phyloP scores from a whole-genome alignment of 92 coral and sea anemone species.

The Bergia puertoricense region DNA sequence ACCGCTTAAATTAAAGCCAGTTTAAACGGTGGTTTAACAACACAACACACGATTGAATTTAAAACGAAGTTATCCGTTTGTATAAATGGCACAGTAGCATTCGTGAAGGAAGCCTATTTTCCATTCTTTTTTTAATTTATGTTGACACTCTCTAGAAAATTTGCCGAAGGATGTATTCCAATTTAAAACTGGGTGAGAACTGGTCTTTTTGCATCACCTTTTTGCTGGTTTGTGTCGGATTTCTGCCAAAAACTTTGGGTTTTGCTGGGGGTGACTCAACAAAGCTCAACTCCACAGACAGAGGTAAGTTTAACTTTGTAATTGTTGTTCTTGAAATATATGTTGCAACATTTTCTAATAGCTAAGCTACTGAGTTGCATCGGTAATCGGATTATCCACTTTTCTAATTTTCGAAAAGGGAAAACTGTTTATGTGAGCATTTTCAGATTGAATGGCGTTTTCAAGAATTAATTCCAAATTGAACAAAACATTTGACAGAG shows the following conservation, averaged over 20 bases:
- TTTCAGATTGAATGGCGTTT: neutral
- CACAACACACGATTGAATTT: neutral
- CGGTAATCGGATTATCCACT: neutral
- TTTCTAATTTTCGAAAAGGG: neutral
- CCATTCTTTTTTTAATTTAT: neutral
- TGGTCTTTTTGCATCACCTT: neutral
- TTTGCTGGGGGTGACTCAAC: neutral
- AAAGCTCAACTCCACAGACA: neutral
- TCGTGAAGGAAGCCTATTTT: neutral
- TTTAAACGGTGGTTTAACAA: neutral
- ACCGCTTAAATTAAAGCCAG: neutral
- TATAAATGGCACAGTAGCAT: neutral
- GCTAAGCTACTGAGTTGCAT: too few relatives aligned
- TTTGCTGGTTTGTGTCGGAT: neutral
- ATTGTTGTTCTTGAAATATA: neutral
- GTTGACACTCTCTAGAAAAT: neutral
- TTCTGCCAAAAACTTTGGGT: neutral
- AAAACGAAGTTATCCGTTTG: too few relatives aligned
- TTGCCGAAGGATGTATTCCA: neutral
- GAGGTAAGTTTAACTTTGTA: neutral
- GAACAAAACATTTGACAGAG: neutral
- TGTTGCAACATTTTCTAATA: neutral
- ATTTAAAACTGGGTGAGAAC: neutral
- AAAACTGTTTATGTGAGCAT: neutral
- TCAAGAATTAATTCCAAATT: neutral